Evolutionary conservation across 2,113 vertebrate species (phyloP), one percentile per base, ranked within the genome.

Genomic region (Cottus gobio): DNA sequence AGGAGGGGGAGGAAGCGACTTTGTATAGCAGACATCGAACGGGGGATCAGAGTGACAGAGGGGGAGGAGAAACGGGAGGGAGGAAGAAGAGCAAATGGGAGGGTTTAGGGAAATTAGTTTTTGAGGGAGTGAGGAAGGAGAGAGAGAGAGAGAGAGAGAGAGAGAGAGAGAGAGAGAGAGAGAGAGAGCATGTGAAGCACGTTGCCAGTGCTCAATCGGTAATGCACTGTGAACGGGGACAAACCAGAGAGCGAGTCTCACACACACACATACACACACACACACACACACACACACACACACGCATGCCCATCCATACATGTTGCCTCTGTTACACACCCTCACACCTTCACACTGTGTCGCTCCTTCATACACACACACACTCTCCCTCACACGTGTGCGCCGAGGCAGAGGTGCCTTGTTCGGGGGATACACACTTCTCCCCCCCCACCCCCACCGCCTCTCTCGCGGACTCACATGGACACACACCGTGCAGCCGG

Each of bases 201-300:
- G 82, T 82, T 93, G 92, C 90, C 71, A 85, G 81, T 79, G 71
- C 82, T 66, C 69, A 67, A 88, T 93, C 76, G 16, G 81, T 92
- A 84, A 94, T 90, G 82, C 85, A 91, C 85, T 90, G 88, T 91
- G 92, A 91, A 88, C 84, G 78, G 82, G 85, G 87, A 91, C 86
- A 82, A 83, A 86, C 78, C 42, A 60, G 66, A 77, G 75, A 76
- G 62, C 36, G 42, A 84, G 57, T 80, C 79, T 34, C 82, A 75
- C 84, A 58, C 80, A 78, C 79, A 87, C 87, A 71, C 76, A 68
- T 74, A 80, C 66, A 74, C 77, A 89, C 82, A 86, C 75, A 86
- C 66, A 74, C 82, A 75, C 84, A 58, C 80, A 78, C 79, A 87
- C 87, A 71, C 76, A 86, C 66, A 74, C 82, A 75, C 84, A 58